Evolutionary conservation across 2,113 vertebrate species (phyloP), one percentile per base, ranked within the genome.

Genomic region (Jaculus jaculus): DNA sequence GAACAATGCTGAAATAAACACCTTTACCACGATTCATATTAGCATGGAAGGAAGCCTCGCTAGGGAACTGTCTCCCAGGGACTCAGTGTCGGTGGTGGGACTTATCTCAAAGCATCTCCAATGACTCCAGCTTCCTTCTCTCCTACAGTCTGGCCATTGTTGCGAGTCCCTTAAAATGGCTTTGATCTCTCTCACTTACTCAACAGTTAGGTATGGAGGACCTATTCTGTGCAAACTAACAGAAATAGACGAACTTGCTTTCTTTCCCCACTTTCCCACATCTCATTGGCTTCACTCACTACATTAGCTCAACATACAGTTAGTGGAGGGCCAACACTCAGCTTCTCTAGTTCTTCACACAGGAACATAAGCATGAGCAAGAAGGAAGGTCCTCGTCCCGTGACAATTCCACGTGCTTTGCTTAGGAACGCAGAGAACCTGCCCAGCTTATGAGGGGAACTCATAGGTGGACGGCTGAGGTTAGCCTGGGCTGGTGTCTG

Each of bases 381-480:
- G 17, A 73, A 20, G 21, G 1, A 20, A 11, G 54, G 75, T 68
- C 32, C 0, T 7, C 5, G 6, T 18, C 21, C 7, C 2, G 28
- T 28, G 1, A 3, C 0, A 13, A 61, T 66, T 30, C 80, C 18
- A 1, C 0, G 12, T 8, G 12, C 9, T n/a, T n/a, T 2, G 26
- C 0, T 16, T 3, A 34, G 0, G 37, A 3, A 54, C 21, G 18
- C 3, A 0, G 6, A 86, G 37, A 23, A 20, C 0, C 5, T 0
- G 18, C 1, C 0, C 2, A 7, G 32, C 16, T 81, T 28, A 42
- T 8, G 30, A 34, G 34, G 24, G 26, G 37, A 4, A 30, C 6
- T 5, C 1, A 0, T 37, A 6, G 42, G 18, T 16, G 42, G 30
- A n/a, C 42, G 74, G 9, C 42, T 4, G 10, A 0, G 5, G 23